Base-by-base conservation (phyloP, 2,797 vertebrate species). In the Sciaenops ocellatus region DNA sequence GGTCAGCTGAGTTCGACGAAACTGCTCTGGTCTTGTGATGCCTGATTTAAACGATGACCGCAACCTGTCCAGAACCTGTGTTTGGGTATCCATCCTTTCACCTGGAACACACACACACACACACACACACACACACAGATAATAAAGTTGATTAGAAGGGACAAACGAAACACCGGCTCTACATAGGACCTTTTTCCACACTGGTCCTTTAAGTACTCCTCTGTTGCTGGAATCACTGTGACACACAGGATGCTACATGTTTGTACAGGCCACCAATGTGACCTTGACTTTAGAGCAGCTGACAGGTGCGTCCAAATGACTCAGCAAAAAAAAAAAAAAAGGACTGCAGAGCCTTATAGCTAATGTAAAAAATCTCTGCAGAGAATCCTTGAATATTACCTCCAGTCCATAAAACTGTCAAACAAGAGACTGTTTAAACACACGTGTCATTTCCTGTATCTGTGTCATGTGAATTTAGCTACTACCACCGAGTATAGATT, bases 1-100 rank as follows among this genome's bases (percentile, higher is more conserved):
- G 34, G 60, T 69, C 51, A 96, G 91, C 82, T 96, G 95, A 1
- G 78, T 52, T 18, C 64, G 78, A 5, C 95, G 93, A 50, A 95
- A 96, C 73, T 85, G 22, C 46, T 92, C 89, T 0, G 94, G 90
- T 4, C 85, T 2, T 0, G 95, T 94, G 76, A 94, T 10, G 0
- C 94, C 90, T 0, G 94, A 91, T 0, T 68, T 69, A 54, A 95
- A 96, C 1, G 75, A 3, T 0, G 71, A 20, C 24, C 91, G 90
- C 69, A 96, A 44, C 65, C 87, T 69, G 15, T 90, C 82, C 65
- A 95, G 54, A 4, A 93, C 77, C 65, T 91, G 73, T 12, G 47
- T 84, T 3, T 94, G 90, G 20, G 62, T 22, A 4, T 94, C 94
- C 95, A 96, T 96, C 52, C 54, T 83, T 63, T 60, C 34, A 78